Evolutionary conservation across 2,888 invertebrate species (phyloP), one percentile per base, ranked within the genome.

Genomic region (Limnephilus rhombicus): DNA sequence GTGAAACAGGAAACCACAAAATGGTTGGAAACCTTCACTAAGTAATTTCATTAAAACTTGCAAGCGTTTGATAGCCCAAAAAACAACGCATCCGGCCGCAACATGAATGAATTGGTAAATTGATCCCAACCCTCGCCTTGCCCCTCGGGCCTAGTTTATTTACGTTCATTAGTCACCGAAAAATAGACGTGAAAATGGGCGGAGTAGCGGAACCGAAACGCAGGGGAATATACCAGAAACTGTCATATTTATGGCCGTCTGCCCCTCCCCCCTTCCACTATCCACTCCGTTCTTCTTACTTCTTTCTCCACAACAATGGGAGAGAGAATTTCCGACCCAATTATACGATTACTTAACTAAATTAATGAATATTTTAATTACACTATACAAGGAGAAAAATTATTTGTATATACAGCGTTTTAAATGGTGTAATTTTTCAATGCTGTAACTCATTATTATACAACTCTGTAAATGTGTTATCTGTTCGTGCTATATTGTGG

Each of bases 161-260:
- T 90, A 80, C 81, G 92, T 93, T 92, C 92, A 93, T 93, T 93
- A 92, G 91, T 93, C 91, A 93, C 90, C 92, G 96, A 96, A 96
- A 96, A 96, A 96, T 96, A 96, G 96, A 96, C 96, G 96, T 49
- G 96, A 96, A 96, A 96, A 96, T 96, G 96, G 96, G 96, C 96
- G 96, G 96, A 96, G 95, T 95, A 95, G 95, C 95, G 95, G 95
- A 95, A 95, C 94, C 96, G 95, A 95, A 93, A 93, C 94, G 93
- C 82, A 45, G 49, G 53, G 85, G 90, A 90, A 90, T 90, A 90
- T 82, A 82, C 93, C 96, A 95, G 81, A 86, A 90, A 80, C 87
- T 93, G 93, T 92, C 91, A 93, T 93, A 92, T 93, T 93, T 90
- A 90, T 91, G 91, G 87, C 85, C 90, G 88, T 83, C 89, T 81